A percentile compares a stretch with the other conserved stretches of the same genome.
These are phyloP conservation scores for Suncus etruscus DNA, from an alignment of 2,113 vertebrate genomes.

Conservation along the genomic window DNA sequence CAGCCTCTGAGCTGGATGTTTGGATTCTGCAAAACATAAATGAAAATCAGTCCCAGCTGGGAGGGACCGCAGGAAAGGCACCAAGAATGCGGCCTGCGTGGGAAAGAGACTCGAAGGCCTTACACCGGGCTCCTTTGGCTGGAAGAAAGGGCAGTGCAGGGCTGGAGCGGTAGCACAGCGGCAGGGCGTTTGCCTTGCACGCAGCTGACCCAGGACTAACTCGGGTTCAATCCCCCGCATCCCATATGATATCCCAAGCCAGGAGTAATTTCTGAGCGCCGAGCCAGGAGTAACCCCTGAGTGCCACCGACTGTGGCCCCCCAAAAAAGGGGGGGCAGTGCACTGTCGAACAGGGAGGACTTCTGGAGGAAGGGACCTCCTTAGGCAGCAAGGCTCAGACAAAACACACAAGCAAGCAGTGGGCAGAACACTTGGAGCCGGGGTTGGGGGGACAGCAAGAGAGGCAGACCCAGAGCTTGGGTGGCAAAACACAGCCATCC, in stretches of 20 bases:
- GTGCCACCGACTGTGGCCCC: background rate
- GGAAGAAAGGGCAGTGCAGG: too few relatives aligned
- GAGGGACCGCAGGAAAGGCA: background rate
- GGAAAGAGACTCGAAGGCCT: background rate
- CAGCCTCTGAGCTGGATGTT: background rate
- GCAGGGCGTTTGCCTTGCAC: too few relatives aligned
- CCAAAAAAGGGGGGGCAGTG: accelerated
- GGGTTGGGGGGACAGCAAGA: background rate
- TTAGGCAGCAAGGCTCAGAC: too few relatives aligned
- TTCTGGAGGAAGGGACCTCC: conserved; percentile 12
- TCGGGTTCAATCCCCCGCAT: too few relatives aligned
- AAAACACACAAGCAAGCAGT: background rate
- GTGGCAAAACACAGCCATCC: background rate
- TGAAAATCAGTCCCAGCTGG: background rate
- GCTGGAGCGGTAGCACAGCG: too few relatives aligned
- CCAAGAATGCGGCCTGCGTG: background rate
- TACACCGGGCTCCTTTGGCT: too few relatives aligned
- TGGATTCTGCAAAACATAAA: background rate
- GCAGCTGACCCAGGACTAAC: too few relatives aligned
- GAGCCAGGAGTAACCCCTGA: too few relatives aligned
- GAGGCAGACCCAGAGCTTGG: background rate
- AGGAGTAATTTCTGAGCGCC: too few relatives aligned
- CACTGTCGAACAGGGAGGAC: background rate
- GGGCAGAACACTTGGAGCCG: background rate
- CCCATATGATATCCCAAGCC: too few relatives aligned